Evolutionary conservation across 2,113 vertebrate species (phyloP).

Genomic region (Salminus brasiliensis): DNA sequence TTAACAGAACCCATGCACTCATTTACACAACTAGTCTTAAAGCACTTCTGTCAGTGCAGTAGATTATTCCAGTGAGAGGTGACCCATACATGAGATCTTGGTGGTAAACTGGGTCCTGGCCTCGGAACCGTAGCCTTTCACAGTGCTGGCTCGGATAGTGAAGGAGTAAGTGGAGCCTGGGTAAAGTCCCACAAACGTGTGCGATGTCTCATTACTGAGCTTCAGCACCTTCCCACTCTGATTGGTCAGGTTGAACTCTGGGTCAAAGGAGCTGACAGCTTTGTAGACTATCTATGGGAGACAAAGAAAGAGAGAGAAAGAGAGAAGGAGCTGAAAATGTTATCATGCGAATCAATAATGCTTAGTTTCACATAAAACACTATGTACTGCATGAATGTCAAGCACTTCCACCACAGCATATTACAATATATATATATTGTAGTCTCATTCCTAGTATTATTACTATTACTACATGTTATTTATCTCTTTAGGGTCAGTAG

Average conservation of each 20-base stretch:
- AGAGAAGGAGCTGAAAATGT: too few relatives aligned
- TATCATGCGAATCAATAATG: too few relatives aligned
- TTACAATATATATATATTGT: too few relatives aligned
- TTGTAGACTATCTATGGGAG: conserved; percentile 96
- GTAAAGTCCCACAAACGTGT: conserved; percentile 87
- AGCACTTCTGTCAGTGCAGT: background rate
- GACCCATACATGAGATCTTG: conserved; percentile 90
- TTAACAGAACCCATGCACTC: background rate
- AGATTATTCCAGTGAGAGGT: too few relatives aligned
- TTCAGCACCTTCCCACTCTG: conserved; percentile 94
- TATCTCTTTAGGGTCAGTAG: too few relatives aligned
- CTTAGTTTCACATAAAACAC: too few relatives aligned
- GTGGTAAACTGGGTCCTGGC: conserved; percentile 92
- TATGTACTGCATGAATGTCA: too few relatives aligned
- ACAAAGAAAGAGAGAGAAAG: background rate
- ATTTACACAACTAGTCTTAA: background rate
- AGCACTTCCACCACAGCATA: too few relatives aligned
- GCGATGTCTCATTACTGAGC: conserved; percentile 91
- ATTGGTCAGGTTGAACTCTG: conserved; percentile 94
- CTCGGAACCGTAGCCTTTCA: conserved; percentile 93
- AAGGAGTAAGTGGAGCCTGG: conserved; percentile 98
- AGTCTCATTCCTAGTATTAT: too few relatives aligned
- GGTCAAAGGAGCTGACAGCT: conserved; percentile 96
- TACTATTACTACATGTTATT: too few relatives aligned
- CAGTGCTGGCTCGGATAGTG: conserved; percentile 92